Evolutionary conservation across 2,888 invertebrate genomes (phyloP).

Genomic region (Pogonocherus hispidulus): DNA sequence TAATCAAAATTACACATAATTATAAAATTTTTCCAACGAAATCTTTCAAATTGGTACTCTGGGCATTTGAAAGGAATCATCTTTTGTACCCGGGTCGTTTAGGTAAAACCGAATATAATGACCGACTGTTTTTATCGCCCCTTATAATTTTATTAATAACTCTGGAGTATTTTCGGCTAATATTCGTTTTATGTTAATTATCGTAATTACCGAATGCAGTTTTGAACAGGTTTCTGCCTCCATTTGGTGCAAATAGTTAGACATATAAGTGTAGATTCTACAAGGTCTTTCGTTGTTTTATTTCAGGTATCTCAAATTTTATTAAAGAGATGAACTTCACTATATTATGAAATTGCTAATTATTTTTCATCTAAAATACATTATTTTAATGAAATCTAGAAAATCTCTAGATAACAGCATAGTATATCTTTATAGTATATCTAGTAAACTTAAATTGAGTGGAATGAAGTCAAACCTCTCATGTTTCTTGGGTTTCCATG

Average conservation of each 20-base stretch:
- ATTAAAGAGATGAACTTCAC: too few species aligned
- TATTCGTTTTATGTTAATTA: constrained; percentile 46
- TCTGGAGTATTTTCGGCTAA: constrained; percentile 37
- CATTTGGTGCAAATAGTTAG: background rate
- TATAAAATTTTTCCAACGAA: constrained; percentile 63
- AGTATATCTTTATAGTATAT: too few species aligned
- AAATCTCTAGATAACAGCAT: too few species aligned
- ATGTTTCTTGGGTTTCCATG: too few species aligned
- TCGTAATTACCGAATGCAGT: constrained; percentile 5
- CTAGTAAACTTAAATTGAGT: too few species aligned
- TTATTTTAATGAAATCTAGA: too few species aligned
- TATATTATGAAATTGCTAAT: too few species aligned
- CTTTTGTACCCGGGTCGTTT: constrained; percentile 47
- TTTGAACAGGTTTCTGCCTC: background rate
- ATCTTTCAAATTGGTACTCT: constrained; percentile 54
- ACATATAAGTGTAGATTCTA: background rate
- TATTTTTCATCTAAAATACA: too few species aligned
- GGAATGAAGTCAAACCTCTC: too few species aligned
- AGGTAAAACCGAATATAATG: constrained; percentile 50
- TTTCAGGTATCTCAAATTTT: too few species aligned
- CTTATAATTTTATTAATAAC: constrained; percentile 51
- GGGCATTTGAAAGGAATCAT: constrained; percentile 55
- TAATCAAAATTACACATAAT: constrained; percentile 68
- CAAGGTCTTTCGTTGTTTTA: too few species aligned
- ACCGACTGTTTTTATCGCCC: constrained; percentile 46